Evolutionary conservation across 2,888 invertebrate genomes (phyloP), one percentile per base, ranked within the genome.

Genomic region (Drosophila engyochracea): DNA sequence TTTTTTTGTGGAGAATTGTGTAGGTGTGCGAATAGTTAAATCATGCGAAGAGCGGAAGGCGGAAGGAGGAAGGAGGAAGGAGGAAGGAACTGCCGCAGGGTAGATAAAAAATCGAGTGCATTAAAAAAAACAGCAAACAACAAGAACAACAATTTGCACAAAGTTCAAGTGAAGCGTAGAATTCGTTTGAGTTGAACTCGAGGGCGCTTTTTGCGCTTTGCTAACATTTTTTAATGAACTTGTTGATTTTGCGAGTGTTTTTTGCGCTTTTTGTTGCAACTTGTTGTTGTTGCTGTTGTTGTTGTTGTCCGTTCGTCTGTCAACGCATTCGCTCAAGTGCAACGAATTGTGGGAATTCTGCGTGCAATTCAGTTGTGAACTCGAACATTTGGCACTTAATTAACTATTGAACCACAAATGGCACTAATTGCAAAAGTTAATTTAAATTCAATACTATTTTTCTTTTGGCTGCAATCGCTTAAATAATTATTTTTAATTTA

Each of bases 121-220:
- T 35, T 16, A 30, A 54, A 16, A 16, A 37, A 16, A 47, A 9
- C 2, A 25, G 7, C n/a, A 58, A 31, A 54, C 31, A 58, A 59
- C 52, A 28, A 28, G 1, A 63, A 28, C 63, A 63, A 52, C 62
- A 65, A 67, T 64, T 72, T 52, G 44, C 55, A 53, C 64, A 78
- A 82, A 82, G 76, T 88, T 90, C 69, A 82, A 90, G 76, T 90
- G 90, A 91, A 91, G 90, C 91, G 81, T 86, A 76, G 72, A 88
- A 83, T 74, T 88, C 73, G 87, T 58, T 91, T 87, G 75, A 77
- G 76, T 76, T 79, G 72, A 73, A 85, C 51, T 78, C 58, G 67
- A 58, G 71, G 47, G 68, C 62, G 44, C 52, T 76, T 64, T 73
- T 78, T 76, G 66, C 67, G 52, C 71, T 74, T 67, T 74, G 70